Conservation (phyloP, 2,797 vertebrate species). For the Morelia viridis region DNA sequence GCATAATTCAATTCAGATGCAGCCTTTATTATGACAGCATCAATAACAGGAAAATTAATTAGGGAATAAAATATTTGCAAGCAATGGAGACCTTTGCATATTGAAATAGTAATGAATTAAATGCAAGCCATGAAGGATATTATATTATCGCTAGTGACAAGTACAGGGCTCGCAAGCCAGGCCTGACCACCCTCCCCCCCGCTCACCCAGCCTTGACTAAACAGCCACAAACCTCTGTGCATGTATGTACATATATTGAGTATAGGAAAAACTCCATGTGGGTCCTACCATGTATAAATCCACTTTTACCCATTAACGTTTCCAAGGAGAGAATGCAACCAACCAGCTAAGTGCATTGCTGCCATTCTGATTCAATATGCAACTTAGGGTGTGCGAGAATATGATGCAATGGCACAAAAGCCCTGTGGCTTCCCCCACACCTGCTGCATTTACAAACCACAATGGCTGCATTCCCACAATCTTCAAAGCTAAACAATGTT, state of each 20-base stretch:
- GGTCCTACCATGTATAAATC: not conserved
- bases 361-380: not conserved
- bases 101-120: constrained; percentile 45
- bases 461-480: not conserved
- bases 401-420: not conserved
- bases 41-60: constrained; percentile 61
- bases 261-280: not conserved
- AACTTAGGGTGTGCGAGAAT: not conserved
- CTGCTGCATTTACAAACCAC: not conserved
- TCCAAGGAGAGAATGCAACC: not conserved
- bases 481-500: not conserved
- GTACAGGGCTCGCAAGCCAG: constrained; percentile 3
- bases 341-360: not conserved
- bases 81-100: constrained; percentile 53
- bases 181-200: not conserved
- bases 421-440: not conserved
- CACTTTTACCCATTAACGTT: not conserved
- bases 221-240: not conserved
- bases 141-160: constrained; percentile 34
- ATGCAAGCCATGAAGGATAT: constrained; percentile 27
- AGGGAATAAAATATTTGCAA: constrained; percentile 48
- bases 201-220: not conserved
- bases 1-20: constrained; percentile 53
- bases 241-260: not conserved
- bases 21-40: constrained; percentile 59